Base-by-base conservation (phyloP, 2,888 invertebrate species). In the Napeogenes sylphis region DNA sequence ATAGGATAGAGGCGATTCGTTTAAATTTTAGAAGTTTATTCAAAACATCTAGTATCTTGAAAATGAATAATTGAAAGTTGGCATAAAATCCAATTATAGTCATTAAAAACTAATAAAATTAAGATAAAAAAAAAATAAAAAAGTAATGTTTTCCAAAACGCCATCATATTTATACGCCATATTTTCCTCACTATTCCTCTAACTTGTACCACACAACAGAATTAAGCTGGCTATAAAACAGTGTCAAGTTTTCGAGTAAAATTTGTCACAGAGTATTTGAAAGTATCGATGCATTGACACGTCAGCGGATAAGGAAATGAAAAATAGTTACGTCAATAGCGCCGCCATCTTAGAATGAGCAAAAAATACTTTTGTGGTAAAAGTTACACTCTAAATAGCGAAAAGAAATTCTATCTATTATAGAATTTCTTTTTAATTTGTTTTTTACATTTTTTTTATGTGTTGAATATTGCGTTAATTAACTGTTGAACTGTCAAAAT, bases 221-320 rank as follows among this genome's bases (percentile, higher is more conserved):
- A 82, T 81, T 83, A 82, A 78, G 75, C 72, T 73, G 71, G 76
- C 80, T 73, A 85, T 85, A 84, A 85, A 85, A 84, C 83, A 84
- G 81, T 72, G 83, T 81, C 83, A 75, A 68, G 74, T 73, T 70
- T 68, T 73, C 75, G 78, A 75, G 78, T 77, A 69, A 77, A 80
- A 85, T 85, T 86, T 83, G 85, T 85, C 84, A 82, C 80, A 81
- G 71, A 68, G 76, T 71, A 79, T 83, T 83, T 77, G 74, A 68
- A 68, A 62, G 56, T 64, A 58, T 67, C 69, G 66, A 71, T 71
- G 66, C 69, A 66, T 65, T 61, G 56, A 63, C 63, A 64, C 35
- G 14, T 57, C 61, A 61, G 62, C 63, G 64, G 63, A 56, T 63
- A 54, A 47, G 14, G 4, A 35, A 35, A 5, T 35, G 35, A 35